Evolutionary conservation across 2,888 invertebrate species (phyloP).

Genomic region (Drosophila paranaensis): DNA sequence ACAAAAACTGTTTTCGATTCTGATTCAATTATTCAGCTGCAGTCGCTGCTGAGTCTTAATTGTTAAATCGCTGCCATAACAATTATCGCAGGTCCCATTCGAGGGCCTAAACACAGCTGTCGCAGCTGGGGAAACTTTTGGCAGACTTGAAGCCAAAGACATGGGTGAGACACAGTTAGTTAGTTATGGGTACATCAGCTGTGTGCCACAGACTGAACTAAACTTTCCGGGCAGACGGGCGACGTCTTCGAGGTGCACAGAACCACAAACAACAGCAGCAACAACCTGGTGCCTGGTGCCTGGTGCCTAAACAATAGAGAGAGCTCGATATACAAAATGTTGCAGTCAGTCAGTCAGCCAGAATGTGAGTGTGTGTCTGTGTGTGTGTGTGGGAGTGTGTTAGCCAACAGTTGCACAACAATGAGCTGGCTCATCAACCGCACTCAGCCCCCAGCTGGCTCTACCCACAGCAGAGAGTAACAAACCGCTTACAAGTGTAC

Average conservation of each 20-base stretch:
- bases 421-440: slow-evolving; percentile 44
- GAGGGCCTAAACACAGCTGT: slow-evolving; percentile 39
- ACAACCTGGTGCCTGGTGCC: slow-evolving; percentile 25
- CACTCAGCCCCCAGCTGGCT: slow-evolving; percentile 21
- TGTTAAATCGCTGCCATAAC: neutral
- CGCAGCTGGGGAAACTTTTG: slow-evolving; percentile 22
- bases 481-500: slow-evolving; percentile 53
- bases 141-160: neutral
- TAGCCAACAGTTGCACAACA: slow-evolving; percentile 51
- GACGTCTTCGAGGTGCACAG: slow-evolving; percentile 34
- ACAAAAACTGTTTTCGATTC: neutral
- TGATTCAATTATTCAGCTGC: slow-evolving; percentile 12
- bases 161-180: neutral
- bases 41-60: neutral
- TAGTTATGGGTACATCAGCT: slow-evolving; percentile 14
- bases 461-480: slow-evolving; percentile 44
- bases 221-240: slow-evolving; percentile 17
- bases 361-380: slow-evolving; percentile 5
- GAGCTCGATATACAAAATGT: slow-evolving; percentile 18
- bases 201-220: slow-evolving; percentile 21
- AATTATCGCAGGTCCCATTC: neutral
- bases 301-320: slow-evolving; percentile 23
- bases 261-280: slow-evolving; percentile 9
- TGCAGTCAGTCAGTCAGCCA: slow-evolving; percentile 24
- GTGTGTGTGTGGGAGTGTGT: slow-evolving; percentile 26